Percentiles rank a stretch among this genome's conserved stretches.
phyloP scores from a whole-genome alignment of 1,140 invertebrate genomes.

The Ceratoteleas bidentatus region DNA sequence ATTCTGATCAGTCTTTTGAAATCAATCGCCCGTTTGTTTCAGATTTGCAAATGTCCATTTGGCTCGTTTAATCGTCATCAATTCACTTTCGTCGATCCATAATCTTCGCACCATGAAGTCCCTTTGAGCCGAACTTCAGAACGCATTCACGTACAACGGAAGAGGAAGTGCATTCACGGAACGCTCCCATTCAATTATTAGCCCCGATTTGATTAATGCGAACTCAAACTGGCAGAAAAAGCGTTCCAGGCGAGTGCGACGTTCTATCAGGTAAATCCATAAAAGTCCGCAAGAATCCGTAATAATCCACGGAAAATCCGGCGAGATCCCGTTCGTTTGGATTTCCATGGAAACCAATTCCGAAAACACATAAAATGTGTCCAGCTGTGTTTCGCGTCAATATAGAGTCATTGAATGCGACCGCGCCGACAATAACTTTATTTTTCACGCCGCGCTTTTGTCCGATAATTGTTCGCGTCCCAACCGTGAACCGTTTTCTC shows the following conservation, averaged over 20 bases:
- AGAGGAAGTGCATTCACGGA: slow-evolving; percentile 16
- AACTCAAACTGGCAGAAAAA: slow-evolving; percentile 32
- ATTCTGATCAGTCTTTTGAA: too few relatives aligned
- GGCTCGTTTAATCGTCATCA: too few relatives aligned
- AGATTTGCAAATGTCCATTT: too few relatives aligned
- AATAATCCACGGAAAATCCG: slow-evolving; percentile 60
- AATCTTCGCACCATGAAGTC: too few relatives aligned
- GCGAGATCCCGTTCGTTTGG: slow-evolving; percentile 48
- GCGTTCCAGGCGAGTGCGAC: slow-evolving; percentile 24
- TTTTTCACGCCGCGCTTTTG: slow-evolving; percentile 38
- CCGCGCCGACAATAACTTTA: slow-evolving; percentile 53
- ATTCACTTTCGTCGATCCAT: too few relatives aligned
- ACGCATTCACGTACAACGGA: background rate
- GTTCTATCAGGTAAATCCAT: slow-evolving; percentile 55
- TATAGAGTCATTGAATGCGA: slow-evolving; percentile 54
- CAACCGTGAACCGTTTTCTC: background rate
- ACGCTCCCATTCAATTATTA: slow-evolving; percentile 35
- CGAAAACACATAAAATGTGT: slow-evolving; percentile 65
- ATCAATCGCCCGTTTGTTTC: too few relatives aligned
- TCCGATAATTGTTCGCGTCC: background rate
- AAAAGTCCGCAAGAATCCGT: slow-evolving; percentile 54
- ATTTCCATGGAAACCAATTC: slow-evolving; percentile 59
- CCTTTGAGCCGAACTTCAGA: too few relatives aligned
- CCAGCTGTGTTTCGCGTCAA: slow-evolving; percentile 63
- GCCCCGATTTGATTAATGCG: slow-evolving; percentile 40